phyloP scores from a whole-genome alignment of 2,113 vertebrate genomes.

The Menidia beryllina region DNA sequence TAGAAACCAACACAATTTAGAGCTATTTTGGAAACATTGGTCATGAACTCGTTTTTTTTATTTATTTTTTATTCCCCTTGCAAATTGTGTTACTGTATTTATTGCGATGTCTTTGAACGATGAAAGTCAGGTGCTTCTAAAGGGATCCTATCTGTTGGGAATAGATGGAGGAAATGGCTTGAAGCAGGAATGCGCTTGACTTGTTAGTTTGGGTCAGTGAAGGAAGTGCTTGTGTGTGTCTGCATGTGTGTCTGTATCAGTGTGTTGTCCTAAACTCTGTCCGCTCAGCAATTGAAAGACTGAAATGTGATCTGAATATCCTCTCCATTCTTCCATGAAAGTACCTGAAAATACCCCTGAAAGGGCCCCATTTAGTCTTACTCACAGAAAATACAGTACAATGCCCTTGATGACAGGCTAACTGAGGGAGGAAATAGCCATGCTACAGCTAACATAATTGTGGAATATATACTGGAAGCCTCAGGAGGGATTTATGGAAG shows the following conservation, averaged over 20 bases:
- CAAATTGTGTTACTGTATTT: constrained; percentile 29
- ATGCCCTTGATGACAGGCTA: constrained; percentile 76
- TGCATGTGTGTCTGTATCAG: constrained; percentile 15
- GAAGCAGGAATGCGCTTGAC: constrained; percentile 75
- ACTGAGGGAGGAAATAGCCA: constrained; percentile 76
- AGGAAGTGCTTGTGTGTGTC: constrained; percentile 64
- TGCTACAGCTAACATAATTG: constrained; percentile 60
- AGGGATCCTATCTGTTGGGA: constrained; percentile 71
- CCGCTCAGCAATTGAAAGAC: constrained; percentile 63
- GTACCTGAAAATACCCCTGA: constrained; percentile 71
- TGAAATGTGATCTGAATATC: constrained; percentile 81
- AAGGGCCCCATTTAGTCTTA: constrained; percentile 64
- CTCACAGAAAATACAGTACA: constrained; percentile 68
- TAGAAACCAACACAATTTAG: constrained; percentile 18
- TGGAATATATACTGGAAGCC: constrained; percentile 71
- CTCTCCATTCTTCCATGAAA: constrained; percentile 73
- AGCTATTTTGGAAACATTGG: background rate
- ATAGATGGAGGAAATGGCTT: constrained; percentile 69
- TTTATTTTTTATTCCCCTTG: constrained; percentile 24
- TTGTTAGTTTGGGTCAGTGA: constrained; percentile 63
- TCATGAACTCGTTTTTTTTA: constrained; percentile 12
- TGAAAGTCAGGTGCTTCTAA: constrained; percentile 67
- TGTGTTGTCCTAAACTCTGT: constrained; percentile 56
- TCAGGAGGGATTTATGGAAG: constrained; percentile 64
- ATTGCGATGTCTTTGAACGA: constrained; percentile 45